Base-by-base conservation (phyloP, 2,888 invertebrate species). In the Andrena haemorrhoa region DNA sequence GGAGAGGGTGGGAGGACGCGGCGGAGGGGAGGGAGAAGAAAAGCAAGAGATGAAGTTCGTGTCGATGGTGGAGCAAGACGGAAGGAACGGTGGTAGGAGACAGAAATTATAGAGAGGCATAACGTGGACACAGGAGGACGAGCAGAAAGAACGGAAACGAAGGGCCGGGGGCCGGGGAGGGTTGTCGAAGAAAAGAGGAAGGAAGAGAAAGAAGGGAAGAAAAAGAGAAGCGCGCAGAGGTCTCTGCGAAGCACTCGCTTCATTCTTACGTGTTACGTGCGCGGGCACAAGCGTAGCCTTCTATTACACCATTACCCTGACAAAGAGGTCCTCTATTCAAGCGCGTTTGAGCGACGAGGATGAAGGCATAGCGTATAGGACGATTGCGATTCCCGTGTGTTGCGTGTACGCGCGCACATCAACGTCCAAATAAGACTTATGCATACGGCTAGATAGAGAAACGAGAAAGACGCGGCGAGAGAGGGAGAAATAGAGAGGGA, bases 291-390 rank as follows among this genome's bases (percentile, higher is more conserved):
- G 70, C 78, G 26, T 64, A 70, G 81, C 72, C 74, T 84, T 76
- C 84, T 87, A 87, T 89, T 90, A 89, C 90, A 86, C 86, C 85
- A 89, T 88, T 89, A 82, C 86, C 79, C 71, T 58, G 88, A 89
- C 89, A 75, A 86, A 82, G 89, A 90, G 81, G 56, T 69, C 41
- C 81, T 68, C 81, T 85, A 84, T 84, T 85, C 78, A 78, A 51
- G 53, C 63, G 71, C 63, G 61, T 60, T 33, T 41, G 76, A 56
- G 20, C 60, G 73, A 87, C 76, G 61, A 84, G 78, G 85, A 88
- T 33, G 58, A 61, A 33, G 53, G 56, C 35, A 26, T 47, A 41
- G 61, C 20, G 82, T 29, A 69, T 78, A 63, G 65, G 78, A 75
- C 60, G 66, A 73, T 49, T 41, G 71, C 47, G 33, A 31, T 63